Conservation (phyloP, 1,140 invertebrate species). For the Zaprionus inermis region DNA sequence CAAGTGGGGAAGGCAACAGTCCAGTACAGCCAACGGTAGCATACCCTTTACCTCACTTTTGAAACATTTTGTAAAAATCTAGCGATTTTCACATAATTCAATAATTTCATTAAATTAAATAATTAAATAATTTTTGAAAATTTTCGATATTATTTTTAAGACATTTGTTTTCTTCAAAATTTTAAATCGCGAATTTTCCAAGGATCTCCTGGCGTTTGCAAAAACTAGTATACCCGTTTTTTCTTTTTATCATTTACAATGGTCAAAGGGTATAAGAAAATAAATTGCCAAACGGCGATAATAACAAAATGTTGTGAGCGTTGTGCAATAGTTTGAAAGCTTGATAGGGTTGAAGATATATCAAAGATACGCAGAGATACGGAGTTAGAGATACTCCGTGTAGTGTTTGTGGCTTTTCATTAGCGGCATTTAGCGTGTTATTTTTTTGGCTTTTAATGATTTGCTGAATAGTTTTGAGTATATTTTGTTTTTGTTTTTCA, state of each 20-base stretch:
- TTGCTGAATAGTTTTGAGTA: constrained; percentile 24
- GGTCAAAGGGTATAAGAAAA: neutral
- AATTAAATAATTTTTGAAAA: too few relatives aligned
- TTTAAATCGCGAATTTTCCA: too few relatives aligned
- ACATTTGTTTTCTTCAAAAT: too few relatives aligned
- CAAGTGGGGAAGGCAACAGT: neutral
- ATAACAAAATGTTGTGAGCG: constrained; percentile 15
- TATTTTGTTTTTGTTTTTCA: constrained; percentile 41
- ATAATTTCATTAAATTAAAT: too few relatives aligned
- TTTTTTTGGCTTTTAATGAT: constrained; percentile 55
- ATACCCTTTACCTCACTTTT: too few relatives aligned
- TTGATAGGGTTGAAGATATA: constrained; percentile 29
- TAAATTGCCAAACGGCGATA: constrained; percentile 36
- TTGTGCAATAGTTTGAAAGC: constrained; percentile 34
- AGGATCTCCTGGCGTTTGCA: too few relatives aligned
- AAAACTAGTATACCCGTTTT: too few relatives aligned
- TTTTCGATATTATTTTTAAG: too few relatives aligned
- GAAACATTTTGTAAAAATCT: too few relatives aligned
- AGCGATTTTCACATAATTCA: too few relatives aligned
- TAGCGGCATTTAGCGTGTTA: constrained; percentile 38
- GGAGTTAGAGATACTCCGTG: constrained; percentile 2
- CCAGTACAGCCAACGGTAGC: too few relatives aligned
- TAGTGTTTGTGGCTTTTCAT: constrained; percentile 39
- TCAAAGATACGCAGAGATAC: constrained; percentile 3
- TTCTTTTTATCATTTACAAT: too few relatives aligned